Conservation (phyloP, 2,797 vertebrate genomes). For the Petrocephalus schoutedeni region DNA sequence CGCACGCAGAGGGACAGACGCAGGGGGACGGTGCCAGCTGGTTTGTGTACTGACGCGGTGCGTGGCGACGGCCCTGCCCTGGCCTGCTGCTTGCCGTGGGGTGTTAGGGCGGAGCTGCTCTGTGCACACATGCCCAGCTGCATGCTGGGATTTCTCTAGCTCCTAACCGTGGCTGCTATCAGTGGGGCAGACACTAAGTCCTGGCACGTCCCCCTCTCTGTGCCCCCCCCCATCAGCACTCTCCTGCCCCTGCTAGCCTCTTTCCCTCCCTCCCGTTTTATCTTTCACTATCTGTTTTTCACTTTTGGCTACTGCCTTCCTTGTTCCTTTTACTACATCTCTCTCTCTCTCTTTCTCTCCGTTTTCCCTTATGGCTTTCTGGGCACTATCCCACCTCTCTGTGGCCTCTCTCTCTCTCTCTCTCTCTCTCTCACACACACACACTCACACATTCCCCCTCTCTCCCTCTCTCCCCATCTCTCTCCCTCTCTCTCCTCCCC, state of each 20-base stretch:
- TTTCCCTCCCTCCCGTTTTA: neutral
- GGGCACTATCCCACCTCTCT: neutral
- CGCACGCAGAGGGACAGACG: constrained; percentile 1
- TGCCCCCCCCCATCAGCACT: neutral
- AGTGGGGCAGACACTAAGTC: constrained; percentile 36
- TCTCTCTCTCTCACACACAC: too few relatives aligned
- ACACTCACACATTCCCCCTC: neutral
- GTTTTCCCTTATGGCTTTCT: neutral
- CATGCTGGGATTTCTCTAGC: neutral
- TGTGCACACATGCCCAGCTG: neutral
- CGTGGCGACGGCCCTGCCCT: constrained; percentile 45
- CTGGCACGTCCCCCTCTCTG: constrained; percentile 3
- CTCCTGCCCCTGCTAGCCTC: neutral
- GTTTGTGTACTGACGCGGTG: constrained; percentile 60
- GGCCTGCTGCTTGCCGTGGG: constrained; percentile 40
- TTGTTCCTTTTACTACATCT: neutral
- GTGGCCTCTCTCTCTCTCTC: neutral
- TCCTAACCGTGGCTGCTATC: neutral
- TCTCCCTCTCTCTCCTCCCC: too few relatives aligned
- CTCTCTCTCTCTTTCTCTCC: neutral
- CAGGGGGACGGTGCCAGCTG: constrained; percentile 31
- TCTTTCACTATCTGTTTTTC: neutral
- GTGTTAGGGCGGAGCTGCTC: constrained; percentile 48
- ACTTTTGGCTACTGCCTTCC: neutral
- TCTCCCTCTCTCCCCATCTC: neutral